Evolutionary conservation across 2,113 vertebrate genomes (phyloP).

Genomic region (Callopanchax toddi): DNA sequence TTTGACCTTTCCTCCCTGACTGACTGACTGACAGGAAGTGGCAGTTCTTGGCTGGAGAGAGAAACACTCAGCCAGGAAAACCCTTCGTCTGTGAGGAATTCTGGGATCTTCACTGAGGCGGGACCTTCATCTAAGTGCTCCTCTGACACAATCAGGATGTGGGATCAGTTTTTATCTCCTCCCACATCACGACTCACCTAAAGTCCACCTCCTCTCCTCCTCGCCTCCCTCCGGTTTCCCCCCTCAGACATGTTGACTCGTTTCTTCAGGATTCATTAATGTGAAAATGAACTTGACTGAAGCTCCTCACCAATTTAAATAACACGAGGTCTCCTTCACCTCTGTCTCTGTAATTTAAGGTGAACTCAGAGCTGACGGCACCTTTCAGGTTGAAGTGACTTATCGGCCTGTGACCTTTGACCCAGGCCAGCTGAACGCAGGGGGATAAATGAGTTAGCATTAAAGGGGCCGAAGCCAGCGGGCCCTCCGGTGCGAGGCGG

Average conservation of each 20-base stretch:
- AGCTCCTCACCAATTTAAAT: constrained; percentile 6
- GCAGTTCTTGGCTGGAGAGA: too few relatives aligned
- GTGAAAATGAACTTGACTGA: constrained; percentile 20
- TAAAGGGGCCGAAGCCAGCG: constrained; percentile 17
- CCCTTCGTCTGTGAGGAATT: too few relatives aligned
- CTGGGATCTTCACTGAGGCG: too few relatives aligned
- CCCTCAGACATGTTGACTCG: not conserved
- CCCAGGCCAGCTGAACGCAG: constrained; percentile 4
- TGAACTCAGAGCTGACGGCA: constrained; percentile 12
- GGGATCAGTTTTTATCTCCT: too few relatives aligned
- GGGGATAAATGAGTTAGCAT: constrained; percentile 45
- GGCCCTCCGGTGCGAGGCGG: constrained; percentile 31
- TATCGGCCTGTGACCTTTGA: constrained; percentile 46
- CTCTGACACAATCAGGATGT: too few relatives aligned
- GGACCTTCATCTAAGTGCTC: too few relatives aligned
- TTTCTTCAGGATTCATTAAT: not conserved
- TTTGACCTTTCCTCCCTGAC: too few relatives aligned
- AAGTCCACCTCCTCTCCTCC: not conserved
- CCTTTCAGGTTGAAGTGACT: constrained; percentile 24
- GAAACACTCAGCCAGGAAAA: too few relatives aligned
- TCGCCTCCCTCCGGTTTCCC: not conserved
- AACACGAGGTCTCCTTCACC: not conserved
- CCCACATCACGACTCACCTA: too few relatives aligned
- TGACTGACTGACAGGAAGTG: too few relatives aligned
- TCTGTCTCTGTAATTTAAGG: constrained; percentile 2